Percentiles rank a stretch among this genome's conserved stretches.
Conservation (phyloP, 53 echinoderm and acorn worm genomes). For the Holothuria scabra region DNA sequence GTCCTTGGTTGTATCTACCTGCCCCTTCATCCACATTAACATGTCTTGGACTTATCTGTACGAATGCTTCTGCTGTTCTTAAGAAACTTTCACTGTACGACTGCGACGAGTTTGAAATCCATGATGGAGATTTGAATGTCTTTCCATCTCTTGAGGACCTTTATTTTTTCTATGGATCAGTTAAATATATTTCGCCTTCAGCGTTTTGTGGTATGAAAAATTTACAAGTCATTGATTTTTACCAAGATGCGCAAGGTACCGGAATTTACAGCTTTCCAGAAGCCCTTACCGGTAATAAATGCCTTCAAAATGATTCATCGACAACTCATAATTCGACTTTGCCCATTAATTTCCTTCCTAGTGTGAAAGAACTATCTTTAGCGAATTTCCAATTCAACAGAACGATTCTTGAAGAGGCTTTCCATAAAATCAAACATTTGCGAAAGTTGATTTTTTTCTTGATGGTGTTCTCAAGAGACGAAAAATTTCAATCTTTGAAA, state of each 20-base stretch:
- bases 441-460: neutral
- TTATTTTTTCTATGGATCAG: neutral
- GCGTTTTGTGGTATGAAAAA: neutral
- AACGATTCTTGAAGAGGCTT: neutral
- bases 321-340: no score
- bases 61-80: neutral
- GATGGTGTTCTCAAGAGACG: neutral
- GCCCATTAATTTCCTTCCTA: neutral
- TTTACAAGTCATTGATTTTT: neutral
- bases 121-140: neutral
- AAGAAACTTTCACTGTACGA: neutral
- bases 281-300: neutral
- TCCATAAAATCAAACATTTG: neutral
- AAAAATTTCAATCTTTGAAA: conserved; percentile 1
- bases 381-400: conserved; percentile 14
- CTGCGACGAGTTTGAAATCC: conserved; percentile 1
- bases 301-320: neutral
- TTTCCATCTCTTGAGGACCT: neutral
- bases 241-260: neutral
- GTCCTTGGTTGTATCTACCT: neutral
- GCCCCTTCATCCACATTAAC: neutral
- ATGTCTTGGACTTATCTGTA: neutral
- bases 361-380: neutral
- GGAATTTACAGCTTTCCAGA: neutral
- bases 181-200: conserved; percentile 3